These are phyloP conservation scores for Geococcyx californianus DNA, from an alignment of 2,113 vertebrate species.

Conservation along the genomic window DNA sequence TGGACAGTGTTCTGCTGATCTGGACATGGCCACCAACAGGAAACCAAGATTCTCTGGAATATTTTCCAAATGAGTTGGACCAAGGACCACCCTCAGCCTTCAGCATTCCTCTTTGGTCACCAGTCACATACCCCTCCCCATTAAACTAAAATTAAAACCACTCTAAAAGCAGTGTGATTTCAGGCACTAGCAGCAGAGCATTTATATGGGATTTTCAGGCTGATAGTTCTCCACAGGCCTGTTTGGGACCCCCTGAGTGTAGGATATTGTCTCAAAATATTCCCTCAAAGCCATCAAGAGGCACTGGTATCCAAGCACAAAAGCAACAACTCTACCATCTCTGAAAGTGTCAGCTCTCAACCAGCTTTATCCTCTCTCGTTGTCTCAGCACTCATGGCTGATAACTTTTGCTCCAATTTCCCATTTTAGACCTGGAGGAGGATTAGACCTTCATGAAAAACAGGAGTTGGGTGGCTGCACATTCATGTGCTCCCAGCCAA, in stretches of 20 bases:
- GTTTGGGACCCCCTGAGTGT: not conserved
- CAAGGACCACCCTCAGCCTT: slow-evolving; percentile 32
- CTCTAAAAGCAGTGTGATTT: not conserved
- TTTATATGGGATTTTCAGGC: slow-evolving; percentile 8
- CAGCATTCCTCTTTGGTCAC: not conserved
- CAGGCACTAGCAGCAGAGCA: slow-evolving; percentile 1
- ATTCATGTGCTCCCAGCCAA: not conserved
- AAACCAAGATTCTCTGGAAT: not conserved
- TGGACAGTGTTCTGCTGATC: not conserved
- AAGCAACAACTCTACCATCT: not conserved
- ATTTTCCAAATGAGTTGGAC: not conserved
- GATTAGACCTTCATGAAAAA: not conserved
- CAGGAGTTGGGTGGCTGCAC: not conserved
- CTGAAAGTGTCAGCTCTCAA: not conserved
- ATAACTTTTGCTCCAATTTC: not conserved
- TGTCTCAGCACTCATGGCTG: not conserved
- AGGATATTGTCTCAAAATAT: slow-evolving; percentile 30
- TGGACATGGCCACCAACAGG: not conserved
- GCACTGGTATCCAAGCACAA: not conserved
- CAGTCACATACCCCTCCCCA: not conserved
- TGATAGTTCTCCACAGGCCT: not conserved
- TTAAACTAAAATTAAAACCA: slow-evolving; percentile 40
- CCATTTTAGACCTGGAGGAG: not conserved
- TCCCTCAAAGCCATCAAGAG: not conserved
- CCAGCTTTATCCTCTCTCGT: not conserved